Percentiles rank a stretch among this genome's conserved stretches.
These are phyloP conservation scores for Enteromius treurensis DNA, from an alignment of 2,797 vertebrate genomes.

Conservation along the genomic window DNA sequence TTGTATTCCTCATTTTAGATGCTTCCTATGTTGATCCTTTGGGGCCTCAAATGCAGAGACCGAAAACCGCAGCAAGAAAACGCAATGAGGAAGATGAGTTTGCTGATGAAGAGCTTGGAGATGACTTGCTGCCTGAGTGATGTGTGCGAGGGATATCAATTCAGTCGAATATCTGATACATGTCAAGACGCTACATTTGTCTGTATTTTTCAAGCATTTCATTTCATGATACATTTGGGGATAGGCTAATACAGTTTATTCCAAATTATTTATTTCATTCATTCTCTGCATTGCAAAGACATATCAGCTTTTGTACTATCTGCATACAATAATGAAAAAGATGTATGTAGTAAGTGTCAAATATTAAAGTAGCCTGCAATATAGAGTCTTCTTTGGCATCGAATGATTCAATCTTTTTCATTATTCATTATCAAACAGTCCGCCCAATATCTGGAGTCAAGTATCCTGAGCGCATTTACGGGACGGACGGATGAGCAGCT, in stretches of 20 bases:
- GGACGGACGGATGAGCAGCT: constrained; percentile 7
- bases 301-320: not conserved
- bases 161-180: not conserved
- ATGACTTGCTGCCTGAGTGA: constrained; percentile 93
- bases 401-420: not conserved
- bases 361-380: not conserved
- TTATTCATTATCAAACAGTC: constrained; percentile 1
- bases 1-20: constrained; percentile 74
- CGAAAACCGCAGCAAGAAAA: constrained; percentile 90
- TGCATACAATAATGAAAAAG: not conserved
- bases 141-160: not conserved
- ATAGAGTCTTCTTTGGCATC: not conserved
- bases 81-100: constrained; percentile 90
- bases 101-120: constrained; percentile 93
- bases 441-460: constrained; percentile 29
- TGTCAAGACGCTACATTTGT: not conserved
- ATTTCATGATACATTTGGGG: not conserved
- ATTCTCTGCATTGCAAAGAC: not conserved
- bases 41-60: constrained; percentile 91
- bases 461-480: not conserved
- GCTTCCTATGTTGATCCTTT: constrained; percentile 92
- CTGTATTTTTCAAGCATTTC: not conserved
- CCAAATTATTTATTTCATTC: not conserved
- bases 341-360: not conserved
- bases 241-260: not conserved